Percentiles rank a stretch among this genome's conserved stretches.
Conservation (phyloP, 1,140 invertebrate genomes). For the Pseudomyrmex sp. region DNA sequence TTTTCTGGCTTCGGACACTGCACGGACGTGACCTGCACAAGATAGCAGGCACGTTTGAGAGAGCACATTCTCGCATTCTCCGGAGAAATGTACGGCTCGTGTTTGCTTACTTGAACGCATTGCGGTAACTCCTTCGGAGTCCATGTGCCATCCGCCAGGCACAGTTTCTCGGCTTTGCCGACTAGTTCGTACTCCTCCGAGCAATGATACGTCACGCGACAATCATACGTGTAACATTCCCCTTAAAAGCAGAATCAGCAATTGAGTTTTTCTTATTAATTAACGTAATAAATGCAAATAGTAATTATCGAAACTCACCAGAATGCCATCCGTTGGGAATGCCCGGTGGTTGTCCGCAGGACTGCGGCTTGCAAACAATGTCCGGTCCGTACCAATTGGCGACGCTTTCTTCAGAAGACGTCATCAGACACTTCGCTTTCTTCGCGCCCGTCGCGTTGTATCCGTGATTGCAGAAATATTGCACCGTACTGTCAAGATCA, state of each 20-base stretch:
- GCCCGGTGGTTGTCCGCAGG: conserved; percentile 93
- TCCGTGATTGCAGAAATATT: conserved; percentile 96
- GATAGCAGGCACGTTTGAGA: conserved; percentile 17
- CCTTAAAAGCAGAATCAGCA: conserved; percentile 84
- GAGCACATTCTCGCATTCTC: not conserved
- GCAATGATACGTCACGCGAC: conserved; percentile 96
- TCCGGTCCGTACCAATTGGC: conserved; percentile 97
- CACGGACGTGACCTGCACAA: conserved; percentile 91
- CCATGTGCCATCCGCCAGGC: conserved; percentile 95
- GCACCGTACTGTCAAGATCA: conserved; percentile 92
- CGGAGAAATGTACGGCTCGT: not conserved
- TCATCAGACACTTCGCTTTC: conserved; percentile 95
- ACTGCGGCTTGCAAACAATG: conserved; percentile 96
- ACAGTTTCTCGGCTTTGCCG: conserved; percentile 92
- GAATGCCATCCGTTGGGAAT: conserved; percentile 96
- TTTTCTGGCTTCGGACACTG: conserved; percentile 95
- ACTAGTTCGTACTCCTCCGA: conserved; percentile 96
- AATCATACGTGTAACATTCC: conserved; percentile 96
- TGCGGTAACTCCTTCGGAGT: conserved; percentile 94
- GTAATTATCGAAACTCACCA: conserved; percentile 69
- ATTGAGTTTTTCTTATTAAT: not conserved
- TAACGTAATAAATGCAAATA: not conserved
- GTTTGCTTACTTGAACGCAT: conserved; percentile 90
- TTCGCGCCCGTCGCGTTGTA: conserved; percentile 93
- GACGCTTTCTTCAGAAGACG: conserved; percentile 87